These are phyloP conservation scores for Zaprionus lineosus DNA, from an alignment of 2,888 invertebrate species.

Conservation along the genomic window DNA sequence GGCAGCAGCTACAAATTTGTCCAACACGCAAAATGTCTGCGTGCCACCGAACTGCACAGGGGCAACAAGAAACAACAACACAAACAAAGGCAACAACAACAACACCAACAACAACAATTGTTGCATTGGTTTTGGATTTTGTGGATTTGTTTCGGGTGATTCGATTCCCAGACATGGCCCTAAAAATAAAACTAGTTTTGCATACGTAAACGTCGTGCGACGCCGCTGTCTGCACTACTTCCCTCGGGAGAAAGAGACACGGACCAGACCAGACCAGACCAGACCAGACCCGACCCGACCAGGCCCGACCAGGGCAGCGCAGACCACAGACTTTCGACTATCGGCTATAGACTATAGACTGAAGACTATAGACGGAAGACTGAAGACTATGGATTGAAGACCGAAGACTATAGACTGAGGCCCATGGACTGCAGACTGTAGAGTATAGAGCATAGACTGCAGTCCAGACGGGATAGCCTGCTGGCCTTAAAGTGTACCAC, in stretches of 20 bases:
- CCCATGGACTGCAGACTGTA: too few relatives aligned
- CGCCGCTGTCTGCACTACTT: constrained; percentile 74
- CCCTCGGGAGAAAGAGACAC: constrained; percentile 61
- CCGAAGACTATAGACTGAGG: too few relatives aligned
- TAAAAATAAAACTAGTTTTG: constrained; percentile 76
- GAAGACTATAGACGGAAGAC: too few relatives aligned
- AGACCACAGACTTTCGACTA: too few relatives aligned
- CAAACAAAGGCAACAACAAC: constrained; percentile 4
- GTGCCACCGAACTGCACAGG: constrained; percentile 33
- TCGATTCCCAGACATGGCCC: constrained; percentile 76
- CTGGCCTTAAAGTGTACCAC: constrained; percentile 62
- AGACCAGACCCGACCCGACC: too few relatives aligned
- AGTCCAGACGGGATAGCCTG: constrained; percentile 26
- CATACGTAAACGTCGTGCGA: constrained; percentile 65
- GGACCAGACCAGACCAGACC: not conserved
- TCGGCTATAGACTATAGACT: too few relatives aligned
- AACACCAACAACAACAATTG: constrained; percentile 41
- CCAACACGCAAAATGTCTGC: constrained; percentile 78
- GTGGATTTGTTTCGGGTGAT: constrained; percentile 53
- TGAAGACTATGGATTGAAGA: too few relatives aligned
- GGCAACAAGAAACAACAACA: not conserved
- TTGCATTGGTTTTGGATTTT: constrained; percentile 62
- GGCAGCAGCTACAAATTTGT: constrained; percentile 78
- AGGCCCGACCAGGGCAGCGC: too few relatives aligned
- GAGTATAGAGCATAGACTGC: too few relatives aligned